A percentile compares a stretch with the other conserved stretches of the same genome.
These are phyloP conservation scores for Hemitrygon akajei DNA, from an alignment of 2,797 vertebrate genomes.

Conservation along the genomic window DNA sequence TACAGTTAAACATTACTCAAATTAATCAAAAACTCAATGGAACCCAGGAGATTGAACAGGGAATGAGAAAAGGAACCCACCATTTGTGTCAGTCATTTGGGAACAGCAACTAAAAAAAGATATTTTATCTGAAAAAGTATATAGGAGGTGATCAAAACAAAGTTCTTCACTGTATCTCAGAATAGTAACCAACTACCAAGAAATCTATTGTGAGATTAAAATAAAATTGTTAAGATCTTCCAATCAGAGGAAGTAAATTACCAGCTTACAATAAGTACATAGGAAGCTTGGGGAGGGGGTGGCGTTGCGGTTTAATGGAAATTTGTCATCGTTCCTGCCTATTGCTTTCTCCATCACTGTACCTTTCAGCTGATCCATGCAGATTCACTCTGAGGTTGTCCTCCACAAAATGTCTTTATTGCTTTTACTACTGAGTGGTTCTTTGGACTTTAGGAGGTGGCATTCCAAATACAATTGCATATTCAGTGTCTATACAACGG, in stretches of 20 bases:
- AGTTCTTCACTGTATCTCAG: too few species aligned
- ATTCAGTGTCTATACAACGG: too few species aligned
- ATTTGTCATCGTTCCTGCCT: too few species aligned
- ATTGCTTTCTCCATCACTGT: too few species aligned
- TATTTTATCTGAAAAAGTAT: background rate
- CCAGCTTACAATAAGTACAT: background rate
- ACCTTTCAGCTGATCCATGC: too few species aligned
- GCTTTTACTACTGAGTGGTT: too few species aligned
- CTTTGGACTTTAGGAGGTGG: too few species aligned
- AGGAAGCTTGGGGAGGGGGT: background rate
- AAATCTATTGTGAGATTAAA: background rate
- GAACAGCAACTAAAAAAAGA: background rate
- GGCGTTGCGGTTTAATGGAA: background rate
- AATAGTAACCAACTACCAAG: background rate
- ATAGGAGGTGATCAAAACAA: too few species aligned
- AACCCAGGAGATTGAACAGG: too few species aligned
- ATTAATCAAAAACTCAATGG: background rate
- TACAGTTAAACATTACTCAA: background rate
- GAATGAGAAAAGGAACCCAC: background rate
- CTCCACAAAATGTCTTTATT: too few species aligned
- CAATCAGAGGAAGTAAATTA: background rate
- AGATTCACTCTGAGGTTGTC: too few species aligned
- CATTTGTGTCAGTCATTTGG: background rate
- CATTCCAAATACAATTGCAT: too few species aligned
- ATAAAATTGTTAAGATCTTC: background rate